Percentiles rank a stretch among this genome's conserved stretches.
Evolutionary conservation across 1,140 invertebrate species (phyloP).

Genomic region (Protaetia brevitarsis): DNA sequence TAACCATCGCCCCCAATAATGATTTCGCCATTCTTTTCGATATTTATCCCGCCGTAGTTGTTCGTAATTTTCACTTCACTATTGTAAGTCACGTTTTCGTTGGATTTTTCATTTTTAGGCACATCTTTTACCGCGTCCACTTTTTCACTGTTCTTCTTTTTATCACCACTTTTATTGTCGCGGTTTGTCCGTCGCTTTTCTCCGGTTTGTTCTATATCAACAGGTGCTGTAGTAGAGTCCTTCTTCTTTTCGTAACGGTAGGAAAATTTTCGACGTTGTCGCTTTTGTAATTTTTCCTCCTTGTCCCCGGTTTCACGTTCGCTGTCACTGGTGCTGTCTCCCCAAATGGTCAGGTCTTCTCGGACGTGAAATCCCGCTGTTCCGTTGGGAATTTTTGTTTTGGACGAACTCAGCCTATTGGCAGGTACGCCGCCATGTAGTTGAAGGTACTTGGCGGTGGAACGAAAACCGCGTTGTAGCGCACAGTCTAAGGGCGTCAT

Average conservation of each 20-base stretch:
- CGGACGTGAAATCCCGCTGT: constrained; percentile 39
- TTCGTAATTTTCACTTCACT: constrained; percentile 29
- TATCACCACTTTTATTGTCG: neutral
- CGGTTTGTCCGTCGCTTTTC: neutral
- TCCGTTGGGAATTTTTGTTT: constrained; percentile 13
- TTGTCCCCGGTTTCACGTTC: constrained; percentile 36
- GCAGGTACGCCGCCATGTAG: constrained; percentile 83
- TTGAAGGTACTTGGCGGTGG: constrained; percentile 90
- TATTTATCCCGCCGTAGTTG: constrained; percentile 23
- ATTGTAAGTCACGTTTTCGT: constrained; percentile 18
- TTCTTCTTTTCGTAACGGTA: constrained; percentile 38
- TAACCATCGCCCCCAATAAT: constrained; percentile 16
- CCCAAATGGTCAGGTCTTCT: constrained; percentile 42
- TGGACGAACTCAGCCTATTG: constrained; percentile 55
- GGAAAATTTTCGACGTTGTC: constrained; percentile 33
- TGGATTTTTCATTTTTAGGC: neutral
- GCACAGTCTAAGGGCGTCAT: constrained; percentile 91
- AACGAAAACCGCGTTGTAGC: constrained; percentile 75
- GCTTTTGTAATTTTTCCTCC: constrained; percentile 25
- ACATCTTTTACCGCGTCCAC: neutral
- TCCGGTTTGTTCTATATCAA: neutral
- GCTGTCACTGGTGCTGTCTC: constrained; percentile 39
- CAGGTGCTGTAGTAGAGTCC: neutral
- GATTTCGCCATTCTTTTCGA: constrained; percentile 26
- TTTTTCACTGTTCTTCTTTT: neutral